Evolutionary conservation across 2,113 vertebrate species (phyloP), one percentile per base, ranked within the genome.

Genomic region (Nansenia antarctica): DNA sequence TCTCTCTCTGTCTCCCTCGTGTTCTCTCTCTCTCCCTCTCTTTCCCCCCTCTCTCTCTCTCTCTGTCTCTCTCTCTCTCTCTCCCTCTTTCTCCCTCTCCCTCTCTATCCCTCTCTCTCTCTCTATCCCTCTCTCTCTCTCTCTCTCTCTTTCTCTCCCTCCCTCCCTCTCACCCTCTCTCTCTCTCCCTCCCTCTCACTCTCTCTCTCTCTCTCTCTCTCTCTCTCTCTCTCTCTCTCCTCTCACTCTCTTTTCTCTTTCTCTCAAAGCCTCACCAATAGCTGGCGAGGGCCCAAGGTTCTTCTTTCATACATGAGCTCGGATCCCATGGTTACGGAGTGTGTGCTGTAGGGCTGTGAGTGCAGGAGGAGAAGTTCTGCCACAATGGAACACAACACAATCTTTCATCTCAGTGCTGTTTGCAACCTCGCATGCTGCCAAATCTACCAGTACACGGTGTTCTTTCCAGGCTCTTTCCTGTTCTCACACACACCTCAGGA

Each of bases 251-350:
- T 70, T 22, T 47, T 58, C 29, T 5, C 8, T 20, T 47, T 6
- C 11, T 73, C 45, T 59, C 31, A 55, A 55, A 55, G 55, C 15
- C 12, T 14, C 30, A 30, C 18, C 49, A 26, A 14, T 27, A 22
- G 49, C 61, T 4, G 31, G 49, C 35, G 63, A n/a, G 42, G 15
- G 37, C 65, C 65, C 66, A 69, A 57, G 29, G 35, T 45, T 70
- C 20, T 66, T 26, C 32, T 53, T 54, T 72, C 62, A 60, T 63
- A 30, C 32, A 34, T 71, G 45, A n/a, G 53, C 26, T n/a, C 67
- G 3, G 79, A 53, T 57, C 67, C 72, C 79, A 78, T 81, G 75
- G 75, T 74, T 72, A 78, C 69, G 27, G 66, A 64, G 26, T 70
- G n/a, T 11, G 34, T 58, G 31, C 53, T 52, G 47, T 60, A 34